Percentiles rank a stretch among this genome's conserved stretches.
Conservation (phyloP, 2,888 invertebrate genomes). For the Ophion ellenae region DNA sequence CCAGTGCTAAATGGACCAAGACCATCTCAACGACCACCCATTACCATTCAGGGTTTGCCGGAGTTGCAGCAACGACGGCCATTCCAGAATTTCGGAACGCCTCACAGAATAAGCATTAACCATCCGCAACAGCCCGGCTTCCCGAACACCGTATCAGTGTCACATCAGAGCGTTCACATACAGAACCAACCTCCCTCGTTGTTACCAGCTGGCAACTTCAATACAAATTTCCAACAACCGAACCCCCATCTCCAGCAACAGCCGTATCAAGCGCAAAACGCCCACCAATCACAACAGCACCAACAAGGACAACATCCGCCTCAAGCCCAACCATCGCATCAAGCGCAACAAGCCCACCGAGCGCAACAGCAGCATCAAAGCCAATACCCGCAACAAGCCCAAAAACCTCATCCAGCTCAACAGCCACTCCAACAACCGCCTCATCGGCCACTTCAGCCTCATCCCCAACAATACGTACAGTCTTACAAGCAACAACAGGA, state of each 20-base stretch:
- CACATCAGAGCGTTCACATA: slow-evolving; percentile 77
- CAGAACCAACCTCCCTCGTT: slow-evolving; percentile 72
- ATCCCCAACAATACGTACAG: slow-evolving; percentile 67
- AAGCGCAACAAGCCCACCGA: slow-evolving; percentile 74
- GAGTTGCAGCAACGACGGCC: slow-evolving; percentile 79
- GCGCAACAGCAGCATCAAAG: slow-evolving; percentile 74
- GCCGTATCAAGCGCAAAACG: slow-evolving; percentile 69
- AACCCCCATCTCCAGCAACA: slow-evolving; percentile 76
- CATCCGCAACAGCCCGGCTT: slow-evolving; percentile 78
- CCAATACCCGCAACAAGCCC: not conserved
- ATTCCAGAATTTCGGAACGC: slow-evolving; percentile 79
- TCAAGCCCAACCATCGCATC: slow-evolving; percentile 64
- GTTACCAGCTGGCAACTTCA: slow-evolving; percentile 68
- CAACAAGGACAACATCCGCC: slow-evolving; percentile 57
- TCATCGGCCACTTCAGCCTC: slow-evolving; percentile 71
- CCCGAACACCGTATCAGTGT: slow-evolving; percentile 74
- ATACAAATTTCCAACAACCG: slow-evolving; percentile 66
- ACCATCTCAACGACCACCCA: slow-evolving; percentile 76
- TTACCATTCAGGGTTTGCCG: slow-evolving; percentile 80
- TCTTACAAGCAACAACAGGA: slow-evolving; percentile 79
- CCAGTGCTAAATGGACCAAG: slow-evolving; percentile 67
- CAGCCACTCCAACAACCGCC: slow-evolving; percentile 61
- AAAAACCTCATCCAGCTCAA: slow-evolving; percentile 67
- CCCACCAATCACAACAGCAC: slow-evolving; percentile 71
- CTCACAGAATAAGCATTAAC: slow-evolving; percentile 82